Evolutionary conservation across 2,797 vertebrate genomes (phyloP).

Genomic region (Rhinella marina): DNA sequence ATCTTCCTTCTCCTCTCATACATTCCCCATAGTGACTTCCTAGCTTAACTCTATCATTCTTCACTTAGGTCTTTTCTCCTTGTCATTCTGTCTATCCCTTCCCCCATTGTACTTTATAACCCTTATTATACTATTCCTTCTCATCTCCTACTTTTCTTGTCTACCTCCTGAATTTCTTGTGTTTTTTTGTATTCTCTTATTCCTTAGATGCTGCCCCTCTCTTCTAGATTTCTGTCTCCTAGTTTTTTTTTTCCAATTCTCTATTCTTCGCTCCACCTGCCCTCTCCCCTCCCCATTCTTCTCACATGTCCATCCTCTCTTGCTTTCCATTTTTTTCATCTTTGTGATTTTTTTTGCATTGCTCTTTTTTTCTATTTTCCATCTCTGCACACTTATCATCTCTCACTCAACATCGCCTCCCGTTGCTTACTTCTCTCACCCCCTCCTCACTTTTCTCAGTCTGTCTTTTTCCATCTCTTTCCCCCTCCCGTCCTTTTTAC

Average conservation of each 20-base stretch:
- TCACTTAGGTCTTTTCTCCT: neutral
- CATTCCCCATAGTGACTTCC: slow-evolving; percentile 6
- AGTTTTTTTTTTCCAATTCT: slow-evolving; percentile 47
- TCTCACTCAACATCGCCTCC: slow-evolving; percentile 33
- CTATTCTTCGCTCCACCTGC: slow-evolving; percentile 38
- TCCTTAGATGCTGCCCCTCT: slow-evolving; percentile 24
- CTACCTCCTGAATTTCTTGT: slow-evolving; percentile 8
- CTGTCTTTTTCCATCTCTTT: slow-evolving; percentile 32
- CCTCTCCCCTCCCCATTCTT: slow-evolving; percentile 29
- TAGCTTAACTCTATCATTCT: neutral
- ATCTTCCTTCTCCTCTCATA: neutral
- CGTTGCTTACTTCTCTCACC: slow-evolving; percentile 42
- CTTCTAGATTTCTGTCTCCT: slow-evolving; percentile 28
- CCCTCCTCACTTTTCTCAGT: slow-evolving; percentile 30
- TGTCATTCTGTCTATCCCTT: neutral
- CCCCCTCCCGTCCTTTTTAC: slow-evolving; percentile 44
- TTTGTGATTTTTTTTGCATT: slow-evolving; percentile 36
- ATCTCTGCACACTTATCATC: slow-evolving; percentile 57
- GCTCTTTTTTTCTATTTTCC: slow-evolving; percentile 29
- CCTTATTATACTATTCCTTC: neutral
- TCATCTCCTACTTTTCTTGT: slow-evolving; percentile 14
- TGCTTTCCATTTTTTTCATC: slow-evolving; percentile 44
- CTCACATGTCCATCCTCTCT: slow-evolving; percentile 52
- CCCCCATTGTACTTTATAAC: slow-evolving; percentile 16
- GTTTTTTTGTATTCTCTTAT: neutral